These are phyloP conservation scores for Urocynchramus pylzowi DNA, from an alignment of 2,113 vertebrate species.

Conservation along the genomic window DNA sequence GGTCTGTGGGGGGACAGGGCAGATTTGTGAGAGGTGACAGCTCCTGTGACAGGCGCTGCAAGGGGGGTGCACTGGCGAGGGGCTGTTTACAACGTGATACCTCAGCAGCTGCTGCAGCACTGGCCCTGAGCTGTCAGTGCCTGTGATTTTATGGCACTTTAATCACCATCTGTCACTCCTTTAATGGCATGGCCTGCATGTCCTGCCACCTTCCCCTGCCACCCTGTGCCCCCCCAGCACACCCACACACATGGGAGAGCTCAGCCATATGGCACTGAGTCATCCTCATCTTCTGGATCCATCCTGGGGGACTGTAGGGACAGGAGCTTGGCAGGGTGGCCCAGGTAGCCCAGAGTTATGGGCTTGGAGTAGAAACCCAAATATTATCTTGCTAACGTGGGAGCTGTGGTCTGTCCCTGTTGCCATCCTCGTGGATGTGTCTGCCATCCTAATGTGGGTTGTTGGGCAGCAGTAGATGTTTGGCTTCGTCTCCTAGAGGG, in stretches of 20 bases:
- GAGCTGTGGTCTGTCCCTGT: background rate
- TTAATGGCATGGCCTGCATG: background rate
- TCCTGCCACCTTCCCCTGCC: conserved; percentile 30
- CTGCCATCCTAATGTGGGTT: background rate
- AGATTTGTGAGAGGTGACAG: background rate
- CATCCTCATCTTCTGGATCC: background rate
- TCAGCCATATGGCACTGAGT: background rate
- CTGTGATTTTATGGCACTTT: conserved; percentile 45
- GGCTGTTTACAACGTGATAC: conserved; percentile 4
- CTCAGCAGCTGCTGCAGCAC: conserved; percentile 43
- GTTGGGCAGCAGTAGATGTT: background rate
- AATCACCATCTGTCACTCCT: conserved; percentile 59
- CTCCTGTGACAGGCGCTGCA: background rate
- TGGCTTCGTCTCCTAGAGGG: background rate
- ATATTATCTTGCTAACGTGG: rapidly evolving
- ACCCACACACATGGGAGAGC: background rate
- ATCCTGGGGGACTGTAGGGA: background rate
- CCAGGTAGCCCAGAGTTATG: background rate
- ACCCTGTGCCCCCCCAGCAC: background rate
- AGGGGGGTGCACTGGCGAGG: background rate
- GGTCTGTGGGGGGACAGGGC: background rate
- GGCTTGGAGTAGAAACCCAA: background rate
- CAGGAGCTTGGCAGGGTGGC: background rate
- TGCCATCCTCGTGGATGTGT: background rate
- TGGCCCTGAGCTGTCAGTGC: background rate